Evolutionary conservation across 2,797 vertebrate species (phyloP).

Genomic region (Ctenosaura bakeri): DNA sequence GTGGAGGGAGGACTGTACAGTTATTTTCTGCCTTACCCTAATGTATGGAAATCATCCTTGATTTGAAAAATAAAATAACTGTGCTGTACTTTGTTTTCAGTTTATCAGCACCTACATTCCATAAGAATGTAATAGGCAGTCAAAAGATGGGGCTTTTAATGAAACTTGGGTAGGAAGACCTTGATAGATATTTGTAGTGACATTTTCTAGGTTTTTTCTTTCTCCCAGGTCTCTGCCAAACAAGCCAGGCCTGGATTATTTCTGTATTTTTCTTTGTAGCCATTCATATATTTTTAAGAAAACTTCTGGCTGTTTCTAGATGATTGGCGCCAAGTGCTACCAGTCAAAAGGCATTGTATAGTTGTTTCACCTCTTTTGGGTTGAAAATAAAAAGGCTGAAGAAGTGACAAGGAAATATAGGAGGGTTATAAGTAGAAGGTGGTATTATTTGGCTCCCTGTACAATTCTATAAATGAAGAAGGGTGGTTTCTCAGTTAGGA

Average conservation of each 20-base stretch:
- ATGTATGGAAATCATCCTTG: neutral
- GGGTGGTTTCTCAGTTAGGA: neutral
- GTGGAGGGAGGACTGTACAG: no score
- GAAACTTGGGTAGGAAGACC: neutral
- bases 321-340: no score
- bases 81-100: neutral
- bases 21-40: neutral
- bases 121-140: neutral
- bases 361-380: no score
- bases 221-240: neutral
- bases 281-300: neutral
- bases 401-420: no score
- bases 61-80: neutral
- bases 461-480: no score
- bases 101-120: neutral
- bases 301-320: neutral
- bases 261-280: neutral
- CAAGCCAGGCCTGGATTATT: no score
- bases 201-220: neutral
- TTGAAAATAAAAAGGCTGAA: no score
- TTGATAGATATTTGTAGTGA: neutral
- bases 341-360: no score
- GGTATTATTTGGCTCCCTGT: no score
- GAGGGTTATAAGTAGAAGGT: no score
- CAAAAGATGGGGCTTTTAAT: neutral